Evolutionary conservation across 2,797 vertebrate genomes (phyloP).

Genomic region (Ptychobarbus kaznakovi): DNA sequence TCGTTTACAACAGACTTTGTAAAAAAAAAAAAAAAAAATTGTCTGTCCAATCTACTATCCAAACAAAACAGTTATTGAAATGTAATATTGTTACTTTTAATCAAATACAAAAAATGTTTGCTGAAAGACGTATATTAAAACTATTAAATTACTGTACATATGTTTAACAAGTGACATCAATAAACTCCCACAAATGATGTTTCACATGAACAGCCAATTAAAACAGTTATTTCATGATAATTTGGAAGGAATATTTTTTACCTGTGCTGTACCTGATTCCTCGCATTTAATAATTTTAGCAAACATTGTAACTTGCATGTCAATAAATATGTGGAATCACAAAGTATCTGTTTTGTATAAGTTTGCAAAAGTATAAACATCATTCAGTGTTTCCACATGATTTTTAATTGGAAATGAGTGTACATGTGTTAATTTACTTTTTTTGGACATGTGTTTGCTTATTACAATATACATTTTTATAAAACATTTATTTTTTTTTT

Average conservation of each 20-base stretch:
- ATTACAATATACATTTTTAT: background rate
- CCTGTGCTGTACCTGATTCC: background rate
- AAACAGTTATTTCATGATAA: constrained; percentile 18
- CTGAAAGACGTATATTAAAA: background rate
- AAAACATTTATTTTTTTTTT: background rate
- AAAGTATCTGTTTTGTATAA: background rate
- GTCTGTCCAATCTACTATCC: background rate
- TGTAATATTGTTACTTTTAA: background rate
- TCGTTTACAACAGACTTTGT: background rate
- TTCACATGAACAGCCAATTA: constrained; percentile 17
- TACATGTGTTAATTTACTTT: background rate
- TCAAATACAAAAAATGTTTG: background rate
- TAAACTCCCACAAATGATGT: background rate
- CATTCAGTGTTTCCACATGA: background rate
- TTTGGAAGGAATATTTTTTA: background rate
- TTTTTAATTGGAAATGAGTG: background rate
- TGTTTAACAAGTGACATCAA: background rate
- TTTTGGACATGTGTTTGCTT: background rate
- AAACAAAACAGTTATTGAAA: background rate
- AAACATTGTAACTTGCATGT: background rate
- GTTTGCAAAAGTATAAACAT: background rate
- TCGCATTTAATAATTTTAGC: background rate
- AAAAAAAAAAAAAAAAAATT: background rate
- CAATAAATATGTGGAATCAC: background rate
- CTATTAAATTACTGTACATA: background rate